Evolutionary conservation across 1,140 invertebrate species (phyloP).

Genomic region (Tachypleus tridentatus): DNA sequence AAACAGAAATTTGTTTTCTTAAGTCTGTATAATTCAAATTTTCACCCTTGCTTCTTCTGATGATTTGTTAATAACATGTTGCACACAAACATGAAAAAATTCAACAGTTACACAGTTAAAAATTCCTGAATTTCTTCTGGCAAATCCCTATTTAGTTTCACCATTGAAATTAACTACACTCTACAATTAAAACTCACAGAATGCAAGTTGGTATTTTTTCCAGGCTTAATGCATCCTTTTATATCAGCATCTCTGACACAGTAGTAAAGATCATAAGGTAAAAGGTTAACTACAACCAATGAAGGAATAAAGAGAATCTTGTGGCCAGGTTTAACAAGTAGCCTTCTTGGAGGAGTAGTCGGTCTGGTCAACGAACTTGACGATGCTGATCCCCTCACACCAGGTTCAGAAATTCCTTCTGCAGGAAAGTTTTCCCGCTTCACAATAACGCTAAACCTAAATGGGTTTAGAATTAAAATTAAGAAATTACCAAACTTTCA

Average conservation of each 20-base stretch:
- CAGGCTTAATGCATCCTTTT: slow-evolving; percentile 49
- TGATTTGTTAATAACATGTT: too few species aligned
- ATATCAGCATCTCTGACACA: slow-evolving; percentile 33
- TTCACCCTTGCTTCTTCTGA: too few species aligned
- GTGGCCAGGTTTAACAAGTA: slow-evolving; percentile 59
- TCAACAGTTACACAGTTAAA: too few species aligned
- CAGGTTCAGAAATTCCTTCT: slow-evolving; percentile 35
- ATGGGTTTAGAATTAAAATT: slow-evolving; percentile 8
- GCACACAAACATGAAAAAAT: too few species aligned
- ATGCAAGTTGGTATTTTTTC: slow-evolving; percentile 37
- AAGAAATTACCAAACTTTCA: too few species aligned
- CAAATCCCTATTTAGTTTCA: background rate
- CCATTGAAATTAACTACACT: background rate
- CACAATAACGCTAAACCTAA: slow-evolving; percentile 64
- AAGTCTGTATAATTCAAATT: too few species aligned
- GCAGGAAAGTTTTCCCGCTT: slow-evolving; percentile 63
- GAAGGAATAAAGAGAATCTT: slow-evolving; percentile 69
- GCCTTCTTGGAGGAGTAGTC: background rate
- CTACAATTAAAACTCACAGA: slow-evolving; percentile 26
- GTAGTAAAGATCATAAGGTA: slow-evolving; percentile 47
- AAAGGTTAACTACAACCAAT: slow-evolving; percentile 53
- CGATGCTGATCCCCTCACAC: background rate
- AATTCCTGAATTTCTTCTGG: too few species aligned
- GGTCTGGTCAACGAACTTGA: slow-evolving; percentile 8
- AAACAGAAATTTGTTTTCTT: too few species aligned